Base-by-base conservation (phyloP, 2,888 invertebrate genomes). In the Epistrophe eligans region DNA sequence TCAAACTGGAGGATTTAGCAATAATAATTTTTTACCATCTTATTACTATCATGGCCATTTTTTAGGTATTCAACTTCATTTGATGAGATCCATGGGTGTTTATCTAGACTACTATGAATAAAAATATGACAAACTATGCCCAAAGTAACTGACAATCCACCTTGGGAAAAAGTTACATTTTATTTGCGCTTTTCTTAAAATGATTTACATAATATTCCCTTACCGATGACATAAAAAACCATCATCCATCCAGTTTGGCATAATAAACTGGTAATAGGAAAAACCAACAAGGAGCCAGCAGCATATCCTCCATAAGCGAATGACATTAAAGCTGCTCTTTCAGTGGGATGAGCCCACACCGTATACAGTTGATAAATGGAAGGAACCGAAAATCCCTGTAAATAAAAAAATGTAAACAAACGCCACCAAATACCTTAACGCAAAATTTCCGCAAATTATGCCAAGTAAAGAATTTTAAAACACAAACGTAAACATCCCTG, bases 201-300 rank as follows among this genome's bases (percentile, higher is more conserved):
- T 28, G 1, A 19, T 2, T 24, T 10, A 2, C n/a, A n/a, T n/a
- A n/a, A n/a, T 11, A 28, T 40, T 38, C 8, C 55, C 73, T 79
- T 90, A 93, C 94, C 94, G 71, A 95, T 91, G 11, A 94, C 91
- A 90, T 95, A 95, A 91, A 95, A 95, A 7, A 95, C 94, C 11
- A 93, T 93, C 2, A 94, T 93, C 95, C 95, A 95, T 15, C 95
- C 95, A 76, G 93, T 93, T 80, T 94, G 91, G 90, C 95, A 95
- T 9, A 96, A 90, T 19, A 94, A 92, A 28, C 94, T 94, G 5
- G 94, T 93, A 28, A 95, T 85, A 0, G 95, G 95, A 88, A 94
- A 94, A 0, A 94, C 94, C 9, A 95, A 74, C 4, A 93, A 90
- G 0, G 92, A 90, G 1, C 93, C 94, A 89, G 92, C 92, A 88